phyloP scores from a whole-genome alignment of 2,888 invertebrate species.

The Caenorhabditis afra region DNA sequence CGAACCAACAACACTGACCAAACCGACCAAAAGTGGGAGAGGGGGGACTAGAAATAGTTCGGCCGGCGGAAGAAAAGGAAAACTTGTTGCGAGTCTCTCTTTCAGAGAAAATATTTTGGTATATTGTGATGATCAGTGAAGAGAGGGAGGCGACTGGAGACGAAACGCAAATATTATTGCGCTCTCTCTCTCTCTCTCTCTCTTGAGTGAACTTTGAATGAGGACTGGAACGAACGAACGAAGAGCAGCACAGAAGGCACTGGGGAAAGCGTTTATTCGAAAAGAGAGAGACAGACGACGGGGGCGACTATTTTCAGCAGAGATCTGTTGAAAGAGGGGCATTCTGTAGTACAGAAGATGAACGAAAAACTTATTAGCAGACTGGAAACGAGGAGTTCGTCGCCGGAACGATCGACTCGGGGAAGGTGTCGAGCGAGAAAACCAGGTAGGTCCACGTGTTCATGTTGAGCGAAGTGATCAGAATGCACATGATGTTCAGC shows the following conservation, averaged over 20 bases:
- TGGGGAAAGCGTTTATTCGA: slow-evolving; percentile 19
- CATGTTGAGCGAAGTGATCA: slow-evolving; percentile 65
- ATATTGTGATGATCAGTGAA: slow-evolving; percentile 2
- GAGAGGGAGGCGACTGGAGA: not conserved
- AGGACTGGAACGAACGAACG: not conserved
- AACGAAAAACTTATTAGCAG: slow-evolving; percentile 11
- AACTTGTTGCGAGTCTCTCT: not conserved
- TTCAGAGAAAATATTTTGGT: slow-evolving; percentile 11
- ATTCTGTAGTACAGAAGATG: slow-evolving; percentile 10
- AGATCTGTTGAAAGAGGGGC: slow-evolving; percentile 37
- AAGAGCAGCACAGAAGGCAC: slow-evolving; percentile 1
- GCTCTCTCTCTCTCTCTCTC: no score
- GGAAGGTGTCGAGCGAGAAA: slow-evolving; percentile 59
- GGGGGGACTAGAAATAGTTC: not conserved
- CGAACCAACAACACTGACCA: no score
- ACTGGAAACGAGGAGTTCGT: slow-evolving; percentile 28
- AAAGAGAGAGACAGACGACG: not conserved
- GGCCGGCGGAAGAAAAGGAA: not conserved
- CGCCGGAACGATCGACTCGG: slow-evolving; percentile 34
- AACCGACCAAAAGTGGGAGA: no score
- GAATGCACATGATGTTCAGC: slow-evolving; percentile 66
- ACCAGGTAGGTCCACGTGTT: slow-evolving; percentile 68
- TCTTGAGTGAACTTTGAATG: slow-evolving; percentile 19
- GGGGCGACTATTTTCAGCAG: slow-evolving; percentile 33
- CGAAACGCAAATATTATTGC: slow-evolving; percentile 43